phyloP scores from a whole-genome alignment of 1,140 invertebrate species.

The Zaprionus nigranus region DNA sequence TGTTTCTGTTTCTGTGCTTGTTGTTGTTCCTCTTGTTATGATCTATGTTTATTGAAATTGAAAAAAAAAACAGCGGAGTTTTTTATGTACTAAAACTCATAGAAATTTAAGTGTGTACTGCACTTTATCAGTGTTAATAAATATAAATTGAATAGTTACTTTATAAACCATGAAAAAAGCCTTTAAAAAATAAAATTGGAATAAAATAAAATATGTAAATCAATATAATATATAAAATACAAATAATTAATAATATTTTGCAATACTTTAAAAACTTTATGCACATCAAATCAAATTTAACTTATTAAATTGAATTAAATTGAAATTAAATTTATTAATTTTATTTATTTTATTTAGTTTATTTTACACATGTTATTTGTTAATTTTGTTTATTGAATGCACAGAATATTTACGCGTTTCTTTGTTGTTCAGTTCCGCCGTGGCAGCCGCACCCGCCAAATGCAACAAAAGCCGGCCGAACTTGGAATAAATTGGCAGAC shows the following conservation, averaged over 20 bases:
- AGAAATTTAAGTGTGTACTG: neutral
- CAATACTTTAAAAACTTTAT: neutral
- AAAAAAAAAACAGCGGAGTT: neutral
- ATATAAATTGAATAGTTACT: neutral
- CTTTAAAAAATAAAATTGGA: neutral
- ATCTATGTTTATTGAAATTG: constrained; percentile 1
- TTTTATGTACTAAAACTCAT: neutral
- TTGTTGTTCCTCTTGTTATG: neutral
- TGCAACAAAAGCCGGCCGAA: constrained; percentile 78
- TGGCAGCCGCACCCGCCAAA: constrained; percentile 48
- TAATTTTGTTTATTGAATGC: neutral
- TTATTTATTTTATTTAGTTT: neutral
- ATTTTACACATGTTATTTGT: neutral
- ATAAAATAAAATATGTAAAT: too few relatives aligned
- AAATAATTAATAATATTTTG: neutral
- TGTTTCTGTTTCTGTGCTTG: neutral
- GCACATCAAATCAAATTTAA: neutral
- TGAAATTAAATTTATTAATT: neutral
- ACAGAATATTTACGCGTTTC: constrained; percentile 44
- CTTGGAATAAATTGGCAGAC: constrained; percentile 79
- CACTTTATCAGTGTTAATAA: neutral
- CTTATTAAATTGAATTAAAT: neutral
- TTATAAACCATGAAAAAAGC: neutral
- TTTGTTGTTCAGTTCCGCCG: constrained; percentile 22
- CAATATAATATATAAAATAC: neutral